Evolutionary conservation across 2,888 invertebrate genomes (phyloP), one percentile per base, ranked within the genome.

Genomic region (Pomacea canaliculata): DNA sequence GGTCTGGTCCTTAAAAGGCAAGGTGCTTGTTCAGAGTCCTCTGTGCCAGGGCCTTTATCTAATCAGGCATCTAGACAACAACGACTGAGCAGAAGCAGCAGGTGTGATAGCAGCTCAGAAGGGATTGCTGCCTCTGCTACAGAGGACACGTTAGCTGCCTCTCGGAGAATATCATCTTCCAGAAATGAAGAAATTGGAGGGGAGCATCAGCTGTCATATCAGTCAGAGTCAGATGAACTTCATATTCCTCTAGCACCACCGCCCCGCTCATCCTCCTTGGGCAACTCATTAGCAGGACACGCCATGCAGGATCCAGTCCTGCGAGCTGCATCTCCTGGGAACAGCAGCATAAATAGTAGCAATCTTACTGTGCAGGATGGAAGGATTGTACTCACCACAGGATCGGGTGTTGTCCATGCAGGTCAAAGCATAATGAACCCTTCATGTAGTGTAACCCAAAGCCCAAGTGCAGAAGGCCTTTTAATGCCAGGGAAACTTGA

Each of bases 401-500:
- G 68, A 62, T 49, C 59, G 27, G 67, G 19, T 56, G 37, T 49
- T 60, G 62, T 60, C n/a, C 37, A 51, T 48, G 69, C 70, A 23
- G 48, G 62, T 37, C 67, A 51, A 19, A 72, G 19, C 49, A 62
- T 27, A 49, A n/a, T 46, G 66, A 74, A 12, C 63, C 71, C 51
- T 69, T 46, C 68, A 66, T 63, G 73, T 23, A 49, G 70, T 63
- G 72, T 59, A 9, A 69, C 51, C 9, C 63, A 18, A 46, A 63
- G 49, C 19, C 16, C 77, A 12, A 51, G n/a, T 60, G 77, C 60
- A 49, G 66, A 68, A 37, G 80, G 79, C 59, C 78, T 76, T n/a
- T 70, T 76, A 16, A 51, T 75, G 46, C 82, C 79, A 67, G 82
- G 85, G 23, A 81, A 83, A 68, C 72, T 85, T 67, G 83, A 82